Evolutionary conservation across 2,113 vertebrate genomes (phyloP).

Genomic region (Astatotilapia flaviijosephi): DNA sequence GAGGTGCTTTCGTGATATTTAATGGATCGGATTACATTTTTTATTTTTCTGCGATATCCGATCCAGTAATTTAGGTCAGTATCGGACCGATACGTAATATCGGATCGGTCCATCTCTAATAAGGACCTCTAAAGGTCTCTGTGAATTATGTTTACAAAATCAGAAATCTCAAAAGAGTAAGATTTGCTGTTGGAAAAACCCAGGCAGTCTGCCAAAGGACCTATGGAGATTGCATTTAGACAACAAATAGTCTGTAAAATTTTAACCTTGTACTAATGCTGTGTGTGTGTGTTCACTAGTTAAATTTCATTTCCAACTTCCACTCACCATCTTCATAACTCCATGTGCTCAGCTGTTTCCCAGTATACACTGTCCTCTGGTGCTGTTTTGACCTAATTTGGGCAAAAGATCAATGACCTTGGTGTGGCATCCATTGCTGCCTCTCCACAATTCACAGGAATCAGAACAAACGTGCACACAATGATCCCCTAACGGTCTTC

Average conservation of each 20-base stretch:
- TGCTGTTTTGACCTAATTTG: not conserved
- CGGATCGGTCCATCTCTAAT: no score
- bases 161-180: not conserved
- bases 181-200: not conserved
- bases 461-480: not conserved
- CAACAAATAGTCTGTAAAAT: not conserved
- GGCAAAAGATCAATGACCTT: not conserved
- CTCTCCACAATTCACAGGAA: not conserved
- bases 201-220: not conserved
- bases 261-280: not conserved
- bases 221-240: not conserved
- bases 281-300: not conserved
- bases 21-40: no score
- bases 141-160: not conserved
- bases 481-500: not conserved
- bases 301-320: accelerated
- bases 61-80: no score
- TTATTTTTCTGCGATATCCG: no score
- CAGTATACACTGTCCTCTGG: not conserved
- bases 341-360: not conserved
- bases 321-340: not conserved
- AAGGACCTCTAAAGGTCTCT: not conserved
- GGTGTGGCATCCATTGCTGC: not conserved
- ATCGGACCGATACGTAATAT: no score
- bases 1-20: no score